Evolutionary conservation across 2,797 vertebrate genomes (phyloP), one percentile per base, ranked within the genome.

Genomic region (Phoeniculus purpureus): DNA sequence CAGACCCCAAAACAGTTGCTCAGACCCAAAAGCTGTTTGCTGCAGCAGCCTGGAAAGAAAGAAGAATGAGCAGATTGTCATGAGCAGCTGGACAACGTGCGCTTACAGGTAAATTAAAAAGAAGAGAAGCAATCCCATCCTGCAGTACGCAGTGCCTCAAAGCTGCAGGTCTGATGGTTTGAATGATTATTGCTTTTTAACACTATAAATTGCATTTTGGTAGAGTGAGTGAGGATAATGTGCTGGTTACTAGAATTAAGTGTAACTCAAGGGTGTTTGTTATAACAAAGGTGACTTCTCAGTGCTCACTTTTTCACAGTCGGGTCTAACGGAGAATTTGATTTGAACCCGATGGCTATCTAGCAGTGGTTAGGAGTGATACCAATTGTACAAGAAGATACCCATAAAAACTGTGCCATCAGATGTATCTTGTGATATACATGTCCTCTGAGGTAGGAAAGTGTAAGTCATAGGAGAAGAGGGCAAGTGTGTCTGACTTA

Each of bases 401-500:
- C 56, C 76, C 68, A 71, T 68, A 89, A 90, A 89, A 90, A 80
- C 51, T 47, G 74, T 86, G 66, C 67, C 43, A 65, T 71, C 72
- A 61, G 72, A 87, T 80, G 12, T 52, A 67, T n/a, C 90, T 80
- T 54, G 72, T 86, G 83, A 90, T 94, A 87, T 5, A 47, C 7
- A 14, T 61, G 79, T 83, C 85, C 81, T 92, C 71, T 88, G 87
- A 90, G 87, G 79, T 66, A 92, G 87, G 81, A 83, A 93, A 92
- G 59, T 71, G 59, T 89, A 91, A 86, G 83, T 92, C 90, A 87
- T 54, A 88, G 82, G 77, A 93, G 86, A 79, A 93, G 81, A 94
- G 80, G 80, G 82, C 75, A 94, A 94, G 56, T 8, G n/a, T 65
- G 55, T 79, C 62, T 92, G 85, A 87, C 67, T 89, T 71, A 93